Evolutionary conservation across 2,888 invertebrate genomes (phyloP).

Genomic region (Chrysopilus asiliformis): DNA sequence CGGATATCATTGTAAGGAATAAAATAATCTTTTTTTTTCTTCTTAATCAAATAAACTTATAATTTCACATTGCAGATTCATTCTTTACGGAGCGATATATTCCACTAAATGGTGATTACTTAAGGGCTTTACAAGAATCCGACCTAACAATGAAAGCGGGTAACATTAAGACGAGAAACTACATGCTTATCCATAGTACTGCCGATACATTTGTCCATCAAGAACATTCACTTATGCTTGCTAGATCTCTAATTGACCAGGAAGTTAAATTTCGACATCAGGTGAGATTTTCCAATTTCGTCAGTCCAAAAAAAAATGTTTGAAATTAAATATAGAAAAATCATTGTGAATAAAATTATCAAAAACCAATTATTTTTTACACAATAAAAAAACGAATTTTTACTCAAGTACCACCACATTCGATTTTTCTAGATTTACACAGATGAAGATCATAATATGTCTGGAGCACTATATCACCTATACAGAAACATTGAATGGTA

Average conservation of each 20-base stretch:
- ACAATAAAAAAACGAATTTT: too few relatives aligned
- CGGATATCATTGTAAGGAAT: conserved; percentile 54
- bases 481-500: conserved; percentile 78
- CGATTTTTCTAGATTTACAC: conserved; percentile 62
- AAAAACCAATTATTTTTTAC: too few relatives aligned
- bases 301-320: too few relatives aligned
- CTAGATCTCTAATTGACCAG: conserved; percentile 66
- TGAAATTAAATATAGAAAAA: too few relatives aligned
- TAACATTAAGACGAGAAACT: conserved; percentile 53
- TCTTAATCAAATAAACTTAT: neutral
- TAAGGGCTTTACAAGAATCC: conserved; percentile 56
- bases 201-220: conserved; percentile 77
- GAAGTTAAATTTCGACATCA: conserved; percentile 73
- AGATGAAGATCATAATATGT: conserved; percentile 68
- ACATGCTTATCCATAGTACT: conserved; percentile 66
- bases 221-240: conserved; percentile 73
- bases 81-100: conserved; percentile 84
- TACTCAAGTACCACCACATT: too few relatives aligned
- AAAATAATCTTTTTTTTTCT: too few relatives aligned
- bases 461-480: conserved; percentile 59
- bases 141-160: conserved; percentile 69
- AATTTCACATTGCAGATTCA: conserved; percentile 48
- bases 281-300: conserved; percentile 39
- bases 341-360: too few relatives aligned
- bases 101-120: conserved; percentile 59